Conservation (phyloP, 37 sponge, comb jelly and placozoan genomes). For the Ephydatia muelleri region DNA sequence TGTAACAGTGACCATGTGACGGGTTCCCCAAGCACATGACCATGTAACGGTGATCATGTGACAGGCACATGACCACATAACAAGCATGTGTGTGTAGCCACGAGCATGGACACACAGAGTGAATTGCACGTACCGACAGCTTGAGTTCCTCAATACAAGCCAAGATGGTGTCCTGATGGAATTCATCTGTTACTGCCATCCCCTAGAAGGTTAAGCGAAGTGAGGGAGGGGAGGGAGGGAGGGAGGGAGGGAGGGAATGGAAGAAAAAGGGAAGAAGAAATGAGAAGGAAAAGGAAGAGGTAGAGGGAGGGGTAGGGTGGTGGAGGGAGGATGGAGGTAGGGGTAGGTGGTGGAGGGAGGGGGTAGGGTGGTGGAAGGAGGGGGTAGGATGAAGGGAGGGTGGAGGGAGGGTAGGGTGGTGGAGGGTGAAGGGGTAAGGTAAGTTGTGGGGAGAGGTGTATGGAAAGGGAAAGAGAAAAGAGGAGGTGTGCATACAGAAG, state of each 20-base stretch:
- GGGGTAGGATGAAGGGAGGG: background rate
- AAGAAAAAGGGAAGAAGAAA: no score
- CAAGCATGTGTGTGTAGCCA: no score
- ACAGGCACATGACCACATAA: conserved; percentile 13
- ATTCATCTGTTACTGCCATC: conserved; percentile 60
- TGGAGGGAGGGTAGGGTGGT: background rate
- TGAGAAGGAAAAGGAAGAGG: no score
- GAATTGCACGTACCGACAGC: conserved; percentile 9
- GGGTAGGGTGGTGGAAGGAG: no score
- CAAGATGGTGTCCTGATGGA: conserved; percentile 63
- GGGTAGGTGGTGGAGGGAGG: no score
- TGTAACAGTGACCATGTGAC: no score
- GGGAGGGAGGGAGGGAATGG: background rate
- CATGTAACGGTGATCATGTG: no score
- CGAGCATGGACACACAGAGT: background rate
- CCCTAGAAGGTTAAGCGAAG: background rate
- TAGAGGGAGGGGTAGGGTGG: no score
- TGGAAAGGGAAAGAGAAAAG: no score
- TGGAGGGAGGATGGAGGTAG: no score
- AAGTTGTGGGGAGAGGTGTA: background rate
- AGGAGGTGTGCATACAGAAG: no score
- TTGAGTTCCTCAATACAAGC: conserved; percentile 81
- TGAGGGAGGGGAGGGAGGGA: background rate
- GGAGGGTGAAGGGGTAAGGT: background rate
- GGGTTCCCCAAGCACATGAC: no score